These are phyloP conservation scores for Tipula helvola DNA, from an alignment of 2,888 invertebrate genomes.

Conservation along the genomic window DNA sequence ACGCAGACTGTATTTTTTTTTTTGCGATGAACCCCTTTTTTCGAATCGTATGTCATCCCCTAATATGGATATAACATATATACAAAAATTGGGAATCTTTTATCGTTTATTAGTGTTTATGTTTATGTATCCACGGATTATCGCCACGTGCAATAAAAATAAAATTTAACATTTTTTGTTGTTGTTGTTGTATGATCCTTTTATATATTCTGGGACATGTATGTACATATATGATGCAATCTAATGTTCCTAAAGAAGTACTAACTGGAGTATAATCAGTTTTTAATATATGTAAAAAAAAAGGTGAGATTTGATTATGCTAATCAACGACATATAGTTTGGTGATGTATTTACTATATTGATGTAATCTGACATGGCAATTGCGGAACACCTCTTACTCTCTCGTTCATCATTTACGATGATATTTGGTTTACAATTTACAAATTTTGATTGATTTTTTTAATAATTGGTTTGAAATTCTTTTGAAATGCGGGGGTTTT, in stretches of 20 bases:
- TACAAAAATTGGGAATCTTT: not conserved
- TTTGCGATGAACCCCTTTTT: not conserved
- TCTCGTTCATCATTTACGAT: not conserved
- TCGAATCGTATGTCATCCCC: not conserved
- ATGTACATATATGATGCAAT: not conserved
- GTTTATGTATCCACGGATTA: not conserved
- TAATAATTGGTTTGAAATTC: not conserved
- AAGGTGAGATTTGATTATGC: not conserved
- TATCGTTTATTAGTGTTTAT: constrained; percentile 4
- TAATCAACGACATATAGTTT: not conserved
- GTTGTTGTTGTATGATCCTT: no score
- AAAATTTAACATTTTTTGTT: not conserved
- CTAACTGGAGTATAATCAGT: not conserved
- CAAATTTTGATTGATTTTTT: not conserved
- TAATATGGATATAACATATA: not conserved
- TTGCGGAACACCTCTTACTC: not conserved
- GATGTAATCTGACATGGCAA: not conserved
- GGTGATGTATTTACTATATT: not conserved
- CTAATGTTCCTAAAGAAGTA: not conserved
- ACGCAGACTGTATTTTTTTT: not conserved
- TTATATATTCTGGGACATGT: not conserved
- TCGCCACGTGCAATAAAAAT: not conserved
- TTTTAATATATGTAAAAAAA: not conserved
- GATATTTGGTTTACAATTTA: not conserved
- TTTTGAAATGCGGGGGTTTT: not conserved